A percentile compares a stretch with the other conserved stretches of the same genome.
phyloP scores from a whole-genome alignment of 2,888 invertebrate genomes.

The Agrochola lota region DNA sequence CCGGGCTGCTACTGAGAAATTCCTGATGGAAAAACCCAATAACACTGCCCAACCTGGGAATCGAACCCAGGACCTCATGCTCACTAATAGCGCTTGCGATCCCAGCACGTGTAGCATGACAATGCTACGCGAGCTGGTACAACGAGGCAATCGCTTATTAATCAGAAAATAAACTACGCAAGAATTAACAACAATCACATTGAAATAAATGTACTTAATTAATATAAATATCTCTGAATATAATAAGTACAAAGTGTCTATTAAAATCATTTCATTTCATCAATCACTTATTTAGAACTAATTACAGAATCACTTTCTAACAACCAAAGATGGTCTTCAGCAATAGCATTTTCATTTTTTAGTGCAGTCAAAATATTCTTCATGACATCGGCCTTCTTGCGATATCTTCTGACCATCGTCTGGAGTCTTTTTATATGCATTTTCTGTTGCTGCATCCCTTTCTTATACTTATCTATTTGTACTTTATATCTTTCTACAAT shows the following conservation, averaged over 20 bases:
- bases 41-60: not conserved
- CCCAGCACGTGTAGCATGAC: too few relatives aligned
- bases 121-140: not conserved
- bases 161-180: not conserved
- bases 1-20: too few relatives aligned
- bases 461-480: conserved; percentile 38
- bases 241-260: too few relatives aligned
- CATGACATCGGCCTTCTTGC: conserved; percentile 27
- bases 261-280: too few relatives aligned
- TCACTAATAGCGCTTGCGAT: not conserved
- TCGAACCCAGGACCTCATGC: not conserved
- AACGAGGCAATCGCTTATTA: not conserved
- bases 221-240: not conserved
- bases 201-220: not conserved
- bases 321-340: conserved; percentile 48
- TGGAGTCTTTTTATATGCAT: conserved; percentile 47
- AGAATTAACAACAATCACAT: too few relatives aligned
- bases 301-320: conserved; percentile 40
- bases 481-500: conserved; percentile 33
- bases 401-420: conserved; percentile 28
- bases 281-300: not conserved
- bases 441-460: conserved; percentile 20
- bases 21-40: too few relatives aligned
- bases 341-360: conserved; percentile 42
- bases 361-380: conserved; percentile 43